Base-by-base conservation (phyloP, 2,888 invertebrate genomes). In the Diaprepes abbreviatus region DNA sequence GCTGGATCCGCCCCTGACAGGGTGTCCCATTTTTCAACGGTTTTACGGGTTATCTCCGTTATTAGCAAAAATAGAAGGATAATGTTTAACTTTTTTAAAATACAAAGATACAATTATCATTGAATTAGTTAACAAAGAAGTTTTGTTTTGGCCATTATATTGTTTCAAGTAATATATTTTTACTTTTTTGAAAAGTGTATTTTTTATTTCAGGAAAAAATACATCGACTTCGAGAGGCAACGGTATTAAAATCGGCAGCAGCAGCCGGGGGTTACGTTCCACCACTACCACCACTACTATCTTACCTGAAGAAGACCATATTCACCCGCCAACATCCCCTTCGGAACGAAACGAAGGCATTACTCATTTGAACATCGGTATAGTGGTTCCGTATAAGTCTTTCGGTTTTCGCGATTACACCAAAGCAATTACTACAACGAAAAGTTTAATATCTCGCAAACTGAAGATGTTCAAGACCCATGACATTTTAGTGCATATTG, bases 351-450 rank as follows among this genome's bases (percentile, higher is more conserved):
- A 70, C 57, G 66, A 59, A 7, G 73, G 67, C 10, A 59, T 74
- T 7, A 74, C 69, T 14, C 78, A 76, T 65, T 85, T 89, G 50
- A 86, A 89, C 82, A 89, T 93, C 75, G 93, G 93, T 45, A 88
- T 93, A 81, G 89, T 93, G 74, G 89, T 93, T 76, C 93, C 93
- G 7, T 90, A 92, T 81, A 92, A 92, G 80, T 89, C 89, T 74
- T 93, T 93, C 82, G 91, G 91, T 74, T 88, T 88, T 69, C 87
- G 92, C 66, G 92, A 91, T 80, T 92, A 92, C 83, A 89, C 88
- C 66, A 90, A 89, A 80, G 91, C 92, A 65, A 89, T 91, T 71
- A 89, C 89, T 71, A 88, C 87, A 59, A 91, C 92, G 38, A 89
- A 92, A 77, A 86, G 87, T 71, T 87, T 86, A 77, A 85, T 93